These are phyloP conservation scores for Tautogolabrus adspersus DNA, from an alignment of 2,113 vertebrate genomes.

Conservation along the genomic window DNA sequence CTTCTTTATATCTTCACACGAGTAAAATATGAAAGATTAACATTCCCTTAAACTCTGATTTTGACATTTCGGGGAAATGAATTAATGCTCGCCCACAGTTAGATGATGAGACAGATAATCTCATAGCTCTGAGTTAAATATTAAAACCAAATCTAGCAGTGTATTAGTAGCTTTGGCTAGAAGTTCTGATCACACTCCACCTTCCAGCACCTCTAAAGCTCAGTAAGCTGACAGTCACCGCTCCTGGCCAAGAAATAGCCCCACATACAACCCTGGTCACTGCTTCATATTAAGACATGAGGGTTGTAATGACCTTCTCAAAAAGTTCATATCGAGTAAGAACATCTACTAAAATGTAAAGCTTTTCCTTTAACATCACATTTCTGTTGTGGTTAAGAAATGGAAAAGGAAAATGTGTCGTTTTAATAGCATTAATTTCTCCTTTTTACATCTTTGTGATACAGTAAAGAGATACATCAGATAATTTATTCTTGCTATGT, in stretches of 20 bases:
- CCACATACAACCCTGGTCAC: neutral
- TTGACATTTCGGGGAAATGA: conserved; percentile 20
- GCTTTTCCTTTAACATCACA: neutral
- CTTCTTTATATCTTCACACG: conserved; percentile 6
- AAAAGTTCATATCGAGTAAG: neutral
- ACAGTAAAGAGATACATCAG: neutral
- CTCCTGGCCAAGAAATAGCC: neutral
- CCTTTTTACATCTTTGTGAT: neutral
- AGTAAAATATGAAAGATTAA: conserved; percentile 30
- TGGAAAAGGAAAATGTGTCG: neutral
- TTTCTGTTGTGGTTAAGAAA: no score
- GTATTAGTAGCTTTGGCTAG: neutral
- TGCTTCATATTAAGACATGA: neutral
- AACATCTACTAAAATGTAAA: neutral
- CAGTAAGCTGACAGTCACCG: neutral
- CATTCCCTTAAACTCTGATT: neutral
- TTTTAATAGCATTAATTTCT: neutral
- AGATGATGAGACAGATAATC: neutral
- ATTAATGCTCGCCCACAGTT: neutral
- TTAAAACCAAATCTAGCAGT: neutral
- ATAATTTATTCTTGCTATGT: neutral
- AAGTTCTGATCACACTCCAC: conserved; percentile 13
- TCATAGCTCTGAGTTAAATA: neutral
- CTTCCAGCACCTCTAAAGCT: neutral
- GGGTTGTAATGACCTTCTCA: neutral